Percentiles rank a stretch among this genome's conserved stretches.
Conservation (phyloP, 2,888 invertebrate species). For the Lasioglossum marginatum region DNA sequence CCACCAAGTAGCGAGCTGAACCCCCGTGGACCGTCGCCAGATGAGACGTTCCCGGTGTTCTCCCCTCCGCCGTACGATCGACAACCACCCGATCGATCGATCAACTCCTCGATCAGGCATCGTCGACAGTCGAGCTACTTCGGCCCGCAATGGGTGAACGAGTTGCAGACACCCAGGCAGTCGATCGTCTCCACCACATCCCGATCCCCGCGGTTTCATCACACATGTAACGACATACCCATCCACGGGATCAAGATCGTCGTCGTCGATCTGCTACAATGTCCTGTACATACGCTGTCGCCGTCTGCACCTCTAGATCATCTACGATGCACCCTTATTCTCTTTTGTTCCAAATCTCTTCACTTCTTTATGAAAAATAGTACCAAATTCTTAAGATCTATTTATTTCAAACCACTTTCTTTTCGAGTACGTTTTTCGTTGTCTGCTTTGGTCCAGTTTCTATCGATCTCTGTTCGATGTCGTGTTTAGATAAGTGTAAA, state of each 20-base stretch:
- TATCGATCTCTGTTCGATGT: conserved; percentile 28
- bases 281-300: conserved; percentile 80
- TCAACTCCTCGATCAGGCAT: conserved; percentile 78
- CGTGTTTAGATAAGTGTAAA: conserved; percentile 39
- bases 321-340: conserved; percentile 36
- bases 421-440: conserved; percentile 14
- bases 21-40: conserved; percentile 89
- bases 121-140: conserved; percentile 84
- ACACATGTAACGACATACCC: conserved; percentile 91
- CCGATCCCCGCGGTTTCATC: conserved; percentile 92
- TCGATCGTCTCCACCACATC: conserved; percentile 92
- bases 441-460: conserved; percentile 25
- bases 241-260: conserved; percentile 61
- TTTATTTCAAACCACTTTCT: neutral
- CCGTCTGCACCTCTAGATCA: conserved; percentile 55
- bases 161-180: conserved; percentile 87
- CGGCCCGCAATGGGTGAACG: conserved; percentile 86
- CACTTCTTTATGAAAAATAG: neutral
- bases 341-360: neutral
- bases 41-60: conserved; percentile 94
- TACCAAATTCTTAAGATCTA: neutral
- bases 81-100: conserved; percentile 70
- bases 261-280: conserved; percentile 70
- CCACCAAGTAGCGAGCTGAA: conserved; percentile 91
- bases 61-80: conserved; percentile 91